phyloP scores from a whole-genome alignment of 2,888 invertebrate species.

The Hirtodrosophila alboralis region DNA sequence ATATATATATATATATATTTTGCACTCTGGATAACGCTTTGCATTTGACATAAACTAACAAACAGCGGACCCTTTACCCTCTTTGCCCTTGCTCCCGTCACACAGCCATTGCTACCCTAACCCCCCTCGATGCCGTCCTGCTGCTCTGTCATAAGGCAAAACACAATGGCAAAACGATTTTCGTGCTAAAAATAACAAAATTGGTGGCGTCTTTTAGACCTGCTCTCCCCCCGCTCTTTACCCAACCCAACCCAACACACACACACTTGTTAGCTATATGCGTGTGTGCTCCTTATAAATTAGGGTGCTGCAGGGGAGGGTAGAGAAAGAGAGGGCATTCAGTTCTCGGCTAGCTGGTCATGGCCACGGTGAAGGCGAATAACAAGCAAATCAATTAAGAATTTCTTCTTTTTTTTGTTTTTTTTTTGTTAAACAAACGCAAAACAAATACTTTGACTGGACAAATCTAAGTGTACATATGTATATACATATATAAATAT shows the following conservation, averaged over 20 bases:
- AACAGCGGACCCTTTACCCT: background rate
- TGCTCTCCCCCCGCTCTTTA: background rate
- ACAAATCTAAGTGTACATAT: no score
- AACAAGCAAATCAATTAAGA: conserved; percentile 73
- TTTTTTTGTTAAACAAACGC: conserved; percentile 32
- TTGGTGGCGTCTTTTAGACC: conserved; percentile 66
- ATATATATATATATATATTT: no score
- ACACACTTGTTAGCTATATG: conserved; percentile 11
- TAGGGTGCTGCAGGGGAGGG: conserved; percentile 17
- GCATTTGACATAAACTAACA: conserved; percentile 21
- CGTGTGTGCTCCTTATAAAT: conserved; percentile 50
- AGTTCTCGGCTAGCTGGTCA: conserved; percentile 68
- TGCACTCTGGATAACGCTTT: conserved; percentile 18
- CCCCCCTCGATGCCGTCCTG: conserved; percentile 2
- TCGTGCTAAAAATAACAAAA: conserved; percentile 76
- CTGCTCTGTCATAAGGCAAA: conserved; percentile 29
- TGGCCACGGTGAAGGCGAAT: conserved; percentile 77
- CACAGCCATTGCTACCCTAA: background rate
- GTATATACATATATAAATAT: conserved; percentile 1
- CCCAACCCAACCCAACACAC: no score
- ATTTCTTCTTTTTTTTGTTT: no score
- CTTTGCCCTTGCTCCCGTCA: background rate
- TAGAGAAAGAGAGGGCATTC: background rate
- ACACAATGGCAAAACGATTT: conserved; percentile 73
- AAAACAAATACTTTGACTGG: conserved; percentile 38